phyloP scores from a whole-genome alignment of 2,113 vertebrate species.

The Rafetus swinhoei region DNA sequence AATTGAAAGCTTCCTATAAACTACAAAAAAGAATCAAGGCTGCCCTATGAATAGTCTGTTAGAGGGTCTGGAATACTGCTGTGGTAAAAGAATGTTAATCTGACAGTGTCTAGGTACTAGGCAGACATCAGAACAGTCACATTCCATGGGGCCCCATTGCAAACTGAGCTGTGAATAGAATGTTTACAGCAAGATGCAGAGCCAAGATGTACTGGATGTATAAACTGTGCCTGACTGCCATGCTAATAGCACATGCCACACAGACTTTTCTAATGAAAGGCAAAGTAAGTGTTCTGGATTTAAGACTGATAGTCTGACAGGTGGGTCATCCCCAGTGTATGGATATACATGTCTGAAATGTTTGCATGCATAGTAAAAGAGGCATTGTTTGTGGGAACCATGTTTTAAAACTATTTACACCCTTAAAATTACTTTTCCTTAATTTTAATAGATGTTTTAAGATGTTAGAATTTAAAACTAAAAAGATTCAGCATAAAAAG shows the following conservation, averaged over 20 bases:
- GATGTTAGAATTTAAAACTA: conserved; percentile 19
- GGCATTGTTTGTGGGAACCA: neutral
- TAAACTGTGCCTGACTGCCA: neutral
- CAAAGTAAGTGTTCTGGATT: neutral
- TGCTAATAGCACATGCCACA: neutral
- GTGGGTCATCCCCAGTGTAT: conserved; percentile 7
- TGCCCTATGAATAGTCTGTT: conserved; percentile 19
- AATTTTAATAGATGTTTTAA: conserved; percentile 32
- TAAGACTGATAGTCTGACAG: conserved; percentile 16
- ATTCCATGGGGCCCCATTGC: conserved; percentile 59
- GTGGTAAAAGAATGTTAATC: conserved; percentile 51
- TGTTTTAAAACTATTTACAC: conserved; percentile 39
- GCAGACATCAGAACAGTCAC: conserved; percentile 37
- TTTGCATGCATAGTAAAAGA: neutral
- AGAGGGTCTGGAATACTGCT: conserved; percentile 54
- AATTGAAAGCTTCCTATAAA: conserved; percentile 28
- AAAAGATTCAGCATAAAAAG: conserved; percentile 33
- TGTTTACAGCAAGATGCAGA: conserved; percentile 43
- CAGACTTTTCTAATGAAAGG: neutral
- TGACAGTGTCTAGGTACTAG: conserved; percentile 56
- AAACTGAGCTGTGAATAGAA: conserved; percentile 37
- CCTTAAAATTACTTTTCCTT: neutral
- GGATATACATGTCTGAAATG: neutral
- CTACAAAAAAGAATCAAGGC: conserved; percentile 37
- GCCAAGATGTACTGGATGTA: conserved; percentile 4